These are phyloP conservation scores for Lycaon pictus DNA, from an alignment of 2,113 vertebrate species.

Conservation along the genomic window DNA sequence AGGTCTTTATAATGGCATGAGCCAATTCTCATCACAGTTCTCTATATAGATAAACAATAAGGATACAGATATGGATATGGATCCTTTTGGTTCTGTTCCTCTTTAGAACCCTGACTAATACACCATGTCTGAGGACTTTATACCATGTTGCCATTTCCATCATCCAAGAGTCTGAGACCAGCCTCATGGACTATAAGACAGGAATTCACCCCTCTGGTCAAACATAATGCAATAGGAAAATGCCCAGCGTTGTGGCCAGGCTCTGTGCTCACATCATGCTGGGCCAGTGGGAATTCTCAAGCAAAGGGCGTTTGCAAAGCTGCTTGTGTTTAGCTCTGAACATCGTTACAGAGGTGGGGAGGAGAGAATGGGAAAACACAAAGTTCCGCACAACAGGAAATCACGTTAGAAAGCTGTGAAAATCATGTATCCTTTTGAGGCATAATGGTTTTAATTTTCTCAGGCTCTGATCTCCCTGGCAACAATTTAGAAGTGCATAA, in stretches of 20 bases:
- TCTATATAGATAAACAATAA: too few species aligned
- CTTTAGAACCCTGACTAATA: background rate
- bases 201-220: background rate
- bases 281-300: background rate
- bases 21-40: background rate
- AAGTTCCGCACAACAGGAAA: conserved; percentile 85
- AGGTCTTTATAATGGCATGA: background rate
- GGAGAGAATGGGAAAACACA: conserved; percentile 79
- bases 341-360: conserved; percentile 60
- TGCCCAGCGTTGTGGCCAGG: background rate
- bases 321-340: conserved; percentile 22
- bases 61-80: background rate
- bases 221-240: background rate
- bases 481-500: conserved; percentile 87
- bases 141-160: background rate
- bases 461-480: conserved; percentile 88
- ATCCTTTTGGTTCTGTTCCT: background rate
- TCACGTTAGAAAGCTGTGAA: conserved; percentile 86
- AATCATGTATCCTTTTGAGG: conserved; percentile 87
- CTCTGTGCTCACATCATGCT: background rate
- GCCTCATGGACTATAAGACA: background rate
- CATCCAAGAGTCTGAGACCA: background rate
- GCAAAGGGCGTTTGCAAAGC: conserved; percentile 25
- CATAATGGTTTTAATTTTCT: conserved; percentile 88
- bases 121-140: background rate